A percentile compares a stretch with the other conserved stretches of the same genome.
Conservation (phyloP, 2,797 vertebrate genomes). For the Pelodytes ibericus region DNA sequence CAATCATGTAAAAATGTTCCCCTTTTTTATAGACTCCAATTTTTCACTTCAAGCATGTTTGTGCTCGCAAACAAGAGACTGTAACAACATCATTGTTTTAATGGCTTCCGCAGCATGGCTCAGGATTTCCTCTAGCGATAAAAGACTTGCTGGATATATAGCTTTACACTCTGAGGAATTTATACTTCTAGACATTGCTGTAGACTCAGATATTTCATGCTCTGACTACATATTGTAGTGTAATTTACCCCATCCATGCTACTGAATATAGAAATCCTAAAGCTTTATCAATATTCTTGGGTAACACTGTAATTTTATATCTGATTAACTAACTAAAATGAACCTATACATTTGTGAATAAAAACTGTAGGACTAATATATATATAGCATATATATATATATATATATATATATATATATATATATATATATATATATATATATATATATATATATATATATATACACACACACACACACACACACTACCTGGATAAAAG, state of each 20-base stretch:
- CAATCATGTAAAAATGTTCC: neutral
- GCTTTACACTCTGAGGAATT: neutral
- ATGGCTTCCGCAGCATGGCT: neutral
- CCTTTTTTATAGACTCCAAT: neutral
- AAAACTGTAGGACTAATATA: too few species aligned
- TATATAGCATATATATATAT: too few species aligned
- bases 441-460: too few species aligned
- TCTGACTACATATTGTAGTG: neutral
- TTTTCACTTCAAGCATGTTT: slow-evolving; percentile 6
- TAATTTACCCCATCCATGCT: neutral
- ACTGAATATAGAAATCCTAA: neutral
- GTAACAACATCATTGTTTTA: slow-evolving; percentile 20
- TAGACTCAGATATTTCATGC: neutral
- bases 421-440: too few species aligned
- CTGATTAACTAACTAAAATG: too few species aligned
- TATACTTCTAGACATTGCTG: slow-evolving; percentile 3
- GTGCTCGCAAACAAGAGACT: neutral
- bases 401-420: too few species aligned
- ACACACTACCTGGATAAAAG: too few species aligned
- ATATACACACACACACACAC: too few species aligned
- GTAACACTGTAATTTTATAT: too few species aligned
- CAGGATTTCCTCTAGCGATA: slow-evolving; percentile 39
- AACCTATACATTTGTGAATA: too few species aligned
- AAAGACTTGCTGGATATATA: neutral
- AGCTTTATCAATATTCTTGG: too few species aligned